Conservation (phyloP, 1,140 invertebrate species). For the Euschistus heros region DNA sequence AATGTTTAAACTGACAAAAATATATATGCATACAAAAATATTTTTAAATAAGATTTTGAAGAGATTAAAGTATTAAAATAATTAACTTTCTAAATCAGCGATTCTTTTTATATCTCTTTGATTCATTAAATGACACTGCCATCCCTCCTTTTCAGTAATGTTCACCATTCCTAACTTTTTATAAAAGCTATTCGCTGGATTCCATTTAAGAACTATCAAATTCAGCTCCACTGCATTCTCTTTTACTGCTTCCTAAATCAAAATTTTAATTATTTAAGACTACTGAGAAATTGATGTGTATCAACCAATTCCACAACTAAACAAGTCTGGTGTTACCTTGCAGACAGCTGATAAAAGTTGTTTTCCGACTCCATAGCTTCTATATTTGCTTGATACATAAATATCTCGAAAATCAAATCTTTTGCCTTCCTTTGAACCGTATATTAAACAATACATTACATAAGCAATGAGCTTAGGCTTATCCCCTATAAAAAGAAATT, state of each 20-base stretch:
- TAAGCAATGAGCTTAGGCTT: conserved; percentile 46
- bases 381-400: conserved; percentile 54
- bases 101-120: too few relatives aligned
- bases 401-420: conserved; percentile 71
- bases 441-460: conserved; percentile 60
- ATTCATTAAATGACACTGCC: conserved; percentile 40
- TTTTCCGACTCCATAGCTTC: conserved; percentile 56
- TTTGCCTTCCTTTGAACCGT: conserved; percentile 70
- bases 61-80: too few relatives aligned
- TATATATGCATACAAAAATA: too few relatives aligned
- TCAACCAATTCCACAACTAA: background rate
- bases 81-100: too few relatives aligned
- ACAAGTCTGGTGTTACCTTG: conserved; percentile 43
- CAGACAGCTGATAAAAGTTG: conserved; percentile 56
- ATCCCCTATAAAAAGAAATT: background rate
- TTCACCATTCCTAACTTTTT: conserved; percentile 52
- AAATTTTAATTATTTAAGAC: conserved; percentile 26
- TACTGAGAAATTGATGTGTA: background rate
- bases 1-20: too few relatives aligned
- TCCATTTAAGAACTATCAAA: conserved; percentile 74
- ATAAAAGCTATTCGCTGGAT: conserved; percentile 65
- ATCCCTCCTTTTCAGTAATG: conserved; percentile 53
- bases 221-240: conserved; percentile 50
- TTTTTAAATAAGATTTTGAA: too few relatives aligned
- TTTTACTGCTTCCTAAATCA: conserved; percentile 42